Base-by-base conservation (phyloP, 2,888 invertebrate species). In the Bhutanitis thaidina region DNA sequence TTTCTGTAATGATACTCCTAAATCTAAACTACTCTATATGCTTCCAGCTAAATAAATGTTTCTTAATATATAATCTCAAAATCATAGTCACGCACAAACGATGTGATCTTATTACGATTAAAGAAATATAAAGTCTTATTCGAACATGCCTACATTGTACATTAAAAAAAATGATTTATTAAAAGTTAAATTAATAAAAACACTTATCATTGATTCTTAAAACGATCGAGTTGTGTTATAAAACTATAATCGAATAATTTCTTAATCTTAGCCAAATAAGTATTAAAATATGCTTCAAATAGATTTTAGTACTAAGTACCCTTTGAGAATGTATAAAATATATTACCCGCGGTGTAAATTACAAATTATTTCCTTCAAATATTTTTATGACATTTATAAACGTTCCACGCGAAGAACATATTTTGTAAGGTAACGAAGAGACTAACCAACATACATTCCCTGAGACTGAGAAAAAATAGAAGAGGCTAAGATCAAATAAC, bases 371-470 rank as follows among this genome's bases (percentile, higher is more conserved):
- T 81, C 74, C 71, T 79, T 85, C 65, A 71, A 76, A 81, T 84
- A 84, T 85, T 85, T 86, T 82, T 84, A 84, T 80, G 77, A 79
- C 65, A 71, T 82, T 82, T 79, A 69, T 71, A 71, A 59, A 61
- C 56, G 63, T 77, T 77, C 74, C 75, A 75, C 62, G 73, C 67
- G 78, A 76, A 67, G 74, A 81, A 79, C 76, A 74, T 71, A 71
- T 74, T 77, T 74, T 77, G 78, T 88, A 87, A 88, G 88, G 86
- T 79, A 88, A 88, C 88, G 87, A 87, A 83, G 83, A 88, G 87
- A 88, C 88, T 88, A 77, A 82, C 80, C 84, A 86, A 80, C 85
- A 77, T 74, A 85, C 88, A 88, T 88, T 88, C 88, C 88, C 88
- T 77, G 87, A 88, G 88, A 88, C 88, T 88, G 88, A 85, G 66